Evolutionary conservation across 2,888 invertebrate species (phyloP).

Genomic region (Hemistola chrysoprasaria): DNA sequence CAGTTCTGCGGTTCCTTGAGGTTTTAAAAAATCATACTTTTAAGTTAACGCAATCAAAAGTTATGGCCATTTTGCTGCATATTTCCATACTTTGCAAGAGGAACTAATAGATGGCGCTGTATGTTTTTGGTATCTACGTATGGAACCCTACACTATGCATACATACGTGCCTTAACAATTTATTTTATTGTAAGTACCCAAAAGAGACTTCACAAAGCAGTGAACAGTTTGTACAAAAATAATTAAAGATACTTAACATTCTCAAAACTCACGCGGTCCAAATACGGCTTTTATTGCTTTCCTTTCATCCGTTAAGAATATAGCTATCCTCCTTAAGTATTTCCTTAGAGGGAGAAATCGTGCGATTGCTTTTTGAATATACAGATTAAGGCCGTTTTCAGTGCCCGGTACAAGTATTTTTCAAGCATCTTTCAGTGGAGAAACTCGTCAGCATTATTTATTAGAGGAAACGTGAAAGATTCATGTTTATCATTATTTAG

Average conservation of each 20-base stretch:
- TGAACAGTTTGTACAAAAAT: no score
- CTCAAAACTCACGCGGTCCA: not conserved
- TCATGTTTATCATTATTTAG: not conserved
- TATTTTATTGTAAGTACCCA: no score
- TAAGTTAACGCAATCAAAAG: no score
- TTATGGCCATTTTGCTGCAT: no score
- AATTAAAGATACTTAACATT: not conserved
- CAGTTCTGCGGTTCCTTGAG: no score
- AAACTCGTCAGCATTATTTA: slow-evolving; percentile 15
- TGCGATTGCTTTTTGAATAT: slow-evolving; percentile 18
- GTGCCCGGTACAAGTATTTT: slow-evolving; percentile 7
- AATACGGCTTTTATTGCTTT: slow-evolving; percentile 13
- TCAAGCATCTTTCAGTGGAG: slow-evolving; percentile 7
- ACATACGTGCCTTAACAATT: no score
- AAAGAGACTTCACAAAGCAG: no score
- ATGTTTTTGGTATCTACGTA: no score
- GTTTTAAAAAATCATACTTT: no score
- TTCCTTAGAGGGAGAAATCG: slow-evolving; percentile 12
- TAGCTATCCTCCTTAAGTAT: slow-evolving; percentile 9
- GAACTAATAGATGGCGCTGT: no score
- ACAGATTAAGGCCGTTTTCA: slow-evolving; percentile 14
- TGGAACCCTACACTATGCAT: no score
- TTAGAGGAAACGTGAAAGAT: slow-evolving; percentile 7
- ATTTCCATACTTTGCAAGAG: no score
- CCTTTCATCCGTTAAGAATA: slow-evolving; percentile 16